Evolutionary conservation across 2,797 vertebrate species (phyloP).

Genomic region (Protosalanx chinensis): DNA sequence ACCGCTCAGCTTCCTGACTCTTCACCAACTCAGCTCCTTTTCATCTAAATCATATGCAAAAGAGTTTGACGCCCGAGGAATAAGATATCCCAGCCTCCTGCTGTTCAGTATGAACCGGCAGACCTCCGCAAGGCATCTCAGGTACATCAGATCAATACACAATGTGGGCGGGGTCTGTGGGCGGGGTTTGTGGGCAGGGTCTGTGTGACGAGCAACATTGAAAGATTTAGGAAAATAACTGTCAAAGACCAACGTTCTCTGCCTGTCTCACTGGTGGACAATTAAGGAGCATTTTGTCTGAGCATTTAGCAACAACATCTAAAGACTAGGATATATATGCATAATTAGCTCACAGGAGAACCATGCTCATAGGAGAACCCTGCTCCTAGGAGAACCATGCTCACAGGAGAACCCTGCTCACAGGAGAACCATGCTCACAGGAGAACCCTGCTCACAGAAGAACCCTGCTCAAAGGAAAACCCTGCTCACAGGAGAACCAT

Average conservation of each 20-base stretch:
- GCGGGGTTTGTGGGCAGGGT: conserved; percentile 6
- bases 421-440: too few species aligned
- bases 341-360: too few species aligned
- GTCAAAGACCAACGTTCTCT: conserved; percentile 7
- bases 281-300: conserved; percentile 5
- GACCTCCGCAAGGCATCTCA: conserved; percentile 38
- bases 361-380: too few species aligned
- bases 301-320: neutral
- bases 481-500: too few species aligned
- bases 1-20: too few species aligned
- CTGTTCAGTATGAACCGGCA: conserved; percentile 49
- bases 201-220: conserved; percentile 42
- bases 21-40: conserved; percentile 25
- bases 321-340: too few species aligned
- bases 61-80: conserved; percentile 40
- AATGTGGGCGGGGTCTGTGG: conserved; percentile 25
- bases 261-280: neutral
- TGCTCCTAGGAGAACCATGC: too few species aligned
- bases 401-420: too few species aligned
- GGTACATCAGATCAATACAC: conserved; percentile 49
- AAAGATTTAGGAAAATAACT: conserved; percentile 9
- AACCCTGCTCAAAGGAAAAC: too few species aligned
- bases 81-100: conserved; percentile 53
- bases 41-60: conserved; percentile 52
- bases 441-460: too few species aligned